These are phyloP conservation scores for Tachypleus tridentatus DNA, from an alignment of 1,140 invertebrate species.

Conservation along the genomic window DNA sequence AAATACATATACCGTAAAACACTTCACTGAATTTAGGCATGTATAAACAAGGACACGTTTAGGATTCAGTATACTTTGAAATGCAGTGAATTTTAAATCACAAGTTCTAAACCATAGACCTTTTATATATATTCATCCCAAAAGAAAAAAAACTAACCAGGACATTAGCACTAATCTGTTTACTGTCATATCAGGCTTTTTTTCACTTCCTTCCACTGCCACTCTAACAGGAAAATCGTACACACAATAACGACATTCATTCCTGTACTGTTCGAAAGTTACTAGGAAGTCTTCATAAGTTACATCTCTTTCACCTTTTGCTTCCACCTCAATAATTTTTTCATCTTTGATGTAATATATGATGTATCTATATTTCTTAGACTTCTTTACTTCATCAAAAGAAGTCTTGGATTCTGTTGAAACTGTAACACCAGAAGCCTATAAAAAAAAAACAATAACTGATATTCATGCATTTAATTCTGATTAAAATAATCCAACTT, in stretches of 20 bases:
- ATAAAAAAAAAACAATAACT: slow-evolving; percentile 26
- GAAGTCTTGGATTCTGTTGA: slow-evolving; percentile 85
- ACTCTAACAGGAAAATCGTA: slow-evolving; percentile 57
- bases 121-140: too few relatives aligned
- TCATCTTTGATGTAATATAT: slow-evolving; percentile 91
- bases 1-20: too few relatives aligned
- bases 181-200: slow-evolving; percentile 23
- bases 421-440: slow-evolving; percentile 92
- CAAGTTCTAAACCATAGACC: too few relatives aligned
- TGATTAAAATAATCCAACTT: too few relatives aligned
- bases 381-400: slow-evolving; percentile 92
- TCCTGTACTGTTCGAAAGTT: slow-evolving; percentile 75
- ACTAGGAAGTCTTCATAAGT: slow-evolving; percentile 79
- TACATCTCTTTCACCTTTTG: slow-evolving; percentile 53
- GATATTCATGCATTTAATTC: too few relatives aligned
- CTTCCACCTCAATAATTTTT: slow-evolving; percentile 41
- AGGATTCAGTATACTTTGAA: too few relatives aligned
- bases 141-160: slow-evolving; percentile 50
- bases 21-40: too few relatives aligned
- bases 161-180: slow-evolving; percentile 79
- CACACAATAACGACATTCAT: slow-evolving; percentile 65
- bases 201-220: slow-evolving; percentile 19
- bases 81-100: too few relatives aligned
- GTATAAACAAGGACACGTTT: too few relatives aligned
- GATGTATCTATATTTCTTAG: slow-evolving; percentile 91